Percentiles rank a stretch among this genome's conserved stretches.
Conservation (phyloP, 2,113 vertebrate genomes). For the Ageneiosus marmoratus region DNA sequence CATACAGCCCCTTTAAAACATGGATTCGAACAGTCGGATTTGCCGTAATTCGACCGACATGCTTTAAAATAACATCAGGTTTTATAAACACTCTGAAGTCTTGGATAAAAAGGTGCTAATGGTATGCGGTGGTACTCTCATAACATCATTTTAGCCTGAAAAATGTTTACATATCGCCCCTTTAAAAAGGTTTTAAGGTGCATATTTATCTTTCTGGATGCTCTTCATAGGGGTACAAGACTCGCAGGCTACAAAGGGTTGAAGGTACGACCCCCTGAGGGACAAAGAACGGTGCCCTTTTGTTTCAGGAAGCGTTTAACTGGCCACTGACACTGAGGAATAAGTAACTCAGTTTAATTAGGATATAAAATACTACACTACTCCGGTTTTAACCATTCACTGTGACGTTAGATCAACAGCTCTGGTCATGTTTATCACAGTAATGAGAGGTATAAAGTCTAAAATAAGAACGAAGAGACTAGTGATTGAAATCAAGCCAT, state of each 20-base stretch:
- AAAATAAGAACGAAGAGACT: background rate
- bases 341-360: background rate
- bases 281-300: background rate
- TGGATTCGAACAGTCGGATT: background rate
- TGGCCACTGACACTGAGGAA: background rate
- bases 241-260: too few relatives aligned
- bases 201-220: background rate
- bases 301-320: background rate
- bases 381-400: background rate
- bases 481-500: background rate
- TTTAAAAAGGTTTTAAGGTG: background rate
- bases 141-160: background rate
- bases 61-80: background rate
- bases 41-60: background rate
- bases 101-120: background rate
- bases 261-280: background rate
- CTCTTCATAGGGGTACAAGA: background rate
- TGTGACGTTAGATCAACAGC: background rate
- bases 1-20: background rate
- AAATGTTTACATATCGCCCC: background rate
- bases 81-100: background rate
- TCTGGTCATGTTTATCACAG: constrained; percentile 10
- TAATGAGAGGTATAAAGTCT: background rate
- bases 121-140: background rate
- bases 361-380: background rate